Percentiles rank a stretch among this genome's conserved stretches.
Evolutionary conservation across 2,113 vertebrate genomes (phyloP).

Genomic region (Lophius piscatorius): DNA sequence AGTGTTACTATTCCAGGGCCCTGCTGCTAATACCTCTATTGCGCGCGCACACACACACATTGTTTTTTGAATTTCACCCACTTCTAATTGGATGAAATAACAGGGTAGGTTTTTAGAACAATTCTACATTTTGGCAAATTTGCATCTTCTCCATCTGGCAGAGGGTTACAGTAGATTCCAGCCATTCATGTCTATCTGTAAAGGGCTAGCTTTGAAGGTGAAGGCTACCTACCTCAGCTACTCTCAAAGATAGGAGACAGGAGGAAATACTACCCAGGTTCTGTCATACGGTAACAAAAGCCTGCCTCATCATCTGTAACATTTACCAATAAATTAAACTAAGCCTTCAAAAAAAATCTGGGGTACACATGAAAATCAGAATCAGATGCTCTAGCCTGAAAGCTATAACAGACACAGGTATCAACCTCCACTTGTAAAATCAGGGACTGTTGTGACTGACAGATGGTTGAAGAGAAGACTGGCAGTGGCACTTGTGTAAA

Average conservation of each 20-base stretch:
- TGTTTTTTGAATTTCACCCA: slow-evolving; percentile 10
- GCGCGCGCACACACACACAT: too few relatives aligned
- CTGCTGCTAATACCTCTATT: slow-evolving; percentile 63
- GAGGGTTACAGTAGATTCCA: too few relatives aligned
- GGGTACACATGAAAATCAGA: neutral
- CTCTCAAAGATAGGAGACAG: slow-evolving; percentile 4
- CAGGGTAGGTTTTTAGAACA: too few relatives aligned
- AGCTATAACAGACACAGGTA: too few relatives aligned
- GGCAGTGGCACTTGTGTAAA: slow-evolving; percentile 64
- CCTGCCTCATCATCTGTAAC: neutral
- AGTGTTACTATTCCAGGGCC: slow-evolving; percentile 52
- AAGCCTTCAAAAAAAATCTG: slow-evolving; percentile 1
- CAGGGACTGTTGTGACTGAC: slow-evolving; percentile 18
- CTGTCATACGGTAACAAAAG: neutral
- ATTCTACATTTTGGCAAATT: slow-evolving; percentile 3
- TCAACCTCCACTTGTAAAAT: slow-evolving; percentile 17
- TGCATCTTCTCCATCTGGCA: too few relatives aligned
- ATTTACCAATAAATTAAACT: neutral
- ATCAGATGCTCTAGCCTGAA: slow-evolving; percentile 20
- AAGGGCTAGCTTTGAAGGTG: too few relatives aligned
- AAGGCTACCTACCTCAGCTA: slow-evolving; percentile 9
- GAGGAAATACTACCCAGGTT: neutral
- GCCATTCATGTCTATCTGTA: too few relatives aligned
- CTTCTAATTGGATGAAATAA: slow-evolving; percentile 19
- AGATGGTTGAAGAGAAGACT: slow-evolving; percentile 29